Percentiles rank a stretch among this genome's conserved stretches.
phyloP scores from a whole-genome alignment of 2,888 invertebrate genomes.

The Nebria brevicollis region DNA sequence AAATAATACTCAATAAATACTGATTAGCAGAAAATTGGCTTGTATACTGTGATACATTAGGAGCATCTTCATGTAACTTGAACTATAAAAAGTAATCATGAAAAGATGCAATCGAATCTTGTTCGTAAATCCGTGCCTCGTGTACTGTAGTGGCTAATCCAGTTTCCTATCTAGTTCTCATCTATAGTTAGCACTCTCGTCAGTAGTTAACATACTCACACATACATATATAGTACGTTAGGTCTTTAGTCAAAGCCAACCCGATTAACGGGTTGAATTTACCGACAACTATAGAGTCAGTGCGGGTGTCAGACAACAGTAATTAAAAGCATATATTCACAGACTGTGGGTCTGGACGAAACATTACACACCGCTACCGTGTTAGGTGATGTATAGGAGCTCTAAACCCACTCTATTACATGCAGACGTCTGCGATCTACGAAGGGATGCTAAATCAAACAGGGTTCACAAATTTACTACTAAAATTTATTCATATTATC shows the following conservation, averaged over 20 bases:
- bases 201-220: neutral
- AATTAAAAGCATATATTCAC: constrained; percentile 42
- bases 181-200: neutral
- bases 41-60: too few relatives aligned
- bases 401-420: neutral
- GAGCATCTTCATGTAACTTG: neutral
- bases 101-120: neutral
- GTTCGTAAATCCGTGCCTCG: neutral
- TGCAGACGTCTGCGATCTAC: neutral
- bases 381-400: constrained; percentile 2
- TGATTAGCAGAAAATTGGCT: neutral
- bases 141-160: neutral
- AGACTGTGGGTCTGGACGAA: neutral
- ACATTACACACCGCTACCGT: constrained; percentile 14
- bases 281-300: constrained; percentile 14
- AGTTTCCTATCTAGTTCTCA: neutral
- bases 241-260: constrained; percentile 16
- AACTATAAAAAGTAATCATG: neutral
- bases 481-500: too few relatives aligned
- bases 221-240: neutral
- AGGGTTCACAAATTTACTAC: too few relatives aligned
- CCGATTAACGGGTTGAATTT: constrained; percentile 15
- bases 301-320: constrained; percentile 31
- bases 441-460: neutral
- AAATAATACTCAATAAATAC: neutral